Evolutionary conservation across 2,797 vertebrate genomes (phyloP).

Genomic region (Pteronotus mesoamericanus): DNA sequence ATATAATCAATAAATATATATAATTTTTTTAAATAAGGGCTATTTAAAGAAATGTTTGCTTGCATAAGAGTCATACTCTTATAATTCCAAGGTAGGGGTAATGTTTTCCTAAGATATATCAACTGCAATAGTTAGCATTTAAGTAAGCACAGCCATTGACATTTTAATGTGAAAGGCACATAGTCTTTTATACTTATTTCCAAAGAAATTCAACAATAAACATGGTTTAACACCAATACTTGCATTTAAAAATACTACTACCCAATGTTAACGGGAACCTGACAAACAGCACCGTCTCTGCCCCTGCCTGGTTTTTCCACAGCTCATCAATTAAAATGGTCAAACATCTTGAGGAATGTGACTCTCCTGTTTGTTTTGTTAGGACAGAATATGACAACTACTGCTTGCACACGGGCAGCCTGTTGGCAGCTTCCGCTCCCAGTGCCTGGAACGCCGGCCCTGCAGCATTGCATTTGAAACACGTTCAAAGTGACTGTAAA

Average conservation of each 20-base stretch:
- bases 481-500: constrained; percentile 41
- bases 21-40: background rate
- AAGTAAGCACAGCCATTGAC: background rate
- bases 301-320: background rate
- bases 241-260: constrained; percentile 40
- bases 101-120: background rate
- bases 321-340: background rate
- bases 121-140: background rate
- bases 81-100: background rate
- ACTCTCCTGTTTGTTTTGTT: constrained; percentile 8
- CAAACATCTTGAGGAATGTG: constrained; percentile 36
- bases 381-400: constrained; percentile 34
- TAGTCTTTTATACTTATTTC: background rate
- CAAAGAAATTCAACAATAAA: background rate
- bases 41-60: background rate
- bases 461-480: background rate
- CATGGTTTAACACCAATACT: background rate
- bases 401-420: constrained; percentile 14
- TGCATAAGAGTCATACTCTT: background rate
- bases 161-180: constrained; percentile 26
- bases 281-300: background rate
- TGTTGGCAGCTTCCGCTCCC: constrained; percentile 28
- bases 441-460: background rate
- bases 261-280: background rate
- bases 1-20: too few relatives aligned